phyloP scores from a whole-genome alignment of 2,797 vertebrate genomes.

The Bradypodion pumilum region DNA sequence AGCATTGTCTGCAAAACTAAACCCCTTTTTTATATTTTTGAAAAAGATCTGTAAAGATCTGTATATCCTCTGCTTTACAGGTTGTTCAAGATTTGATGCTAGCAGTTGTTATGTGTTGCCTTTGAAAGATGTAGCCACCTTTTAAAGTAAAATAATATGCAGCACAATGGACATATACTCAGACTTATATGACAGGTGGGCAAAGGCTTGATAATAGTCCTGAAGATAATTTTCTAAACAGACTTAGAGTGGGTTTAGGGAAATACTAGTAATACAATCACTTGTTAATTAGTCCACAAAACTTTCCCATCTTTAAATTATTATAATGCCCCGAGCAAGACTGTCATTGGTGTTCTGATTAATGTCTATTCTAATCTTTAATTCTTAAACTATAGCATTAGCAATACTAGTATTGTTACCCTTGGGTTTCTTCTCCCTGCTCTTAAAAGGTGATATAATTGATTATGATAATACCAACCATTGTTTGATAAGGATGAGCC shows the following conservation, averaged over 20 bases:
- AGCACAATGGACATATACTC: neutral
- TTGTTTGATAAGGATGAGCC: conserved; percentile 6
- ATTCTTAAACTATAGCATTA: conserved; percentile 1
- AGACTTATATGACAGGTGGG: neutral
- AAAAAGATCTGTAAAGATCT: neutral
- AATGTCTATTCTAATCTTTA: conserved; percentile 21
- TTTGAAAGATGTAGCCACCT: neutral
- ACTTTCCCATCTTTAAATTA: neutral
- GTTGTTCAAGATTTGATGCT: neutral
- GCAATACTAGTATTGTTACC: neutral
- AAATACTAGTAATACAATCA: conserved; percentile 9
- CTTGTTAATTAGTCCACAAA: conserved; percentile 11
- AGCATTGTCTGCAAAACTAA: neutral
- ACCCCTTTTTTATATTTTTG: neutral
- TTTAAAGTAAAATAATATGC: neutral
- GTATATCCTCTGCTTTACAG: neutral
- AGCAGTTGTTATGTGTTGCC: no score
- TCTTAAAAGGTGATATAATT: conserved; percentile 3
- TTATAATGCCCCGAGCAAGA: neutral
- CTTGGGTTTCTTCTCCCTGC: neutral
- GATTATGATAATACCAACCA: neutral
- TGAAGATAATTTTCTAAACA: conserved; percentile 16
- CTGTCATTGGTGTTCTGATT: conserved; percentile 19
- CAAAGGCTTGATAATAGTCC: neutral
- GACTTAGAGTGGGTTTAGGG: conserved; percentile 3